These are phyloP conservation scores for Corynorhinus townsendii DNA, from an alignment of 2,113 vertebrate species.

Conservation along the genomic window DNA sequence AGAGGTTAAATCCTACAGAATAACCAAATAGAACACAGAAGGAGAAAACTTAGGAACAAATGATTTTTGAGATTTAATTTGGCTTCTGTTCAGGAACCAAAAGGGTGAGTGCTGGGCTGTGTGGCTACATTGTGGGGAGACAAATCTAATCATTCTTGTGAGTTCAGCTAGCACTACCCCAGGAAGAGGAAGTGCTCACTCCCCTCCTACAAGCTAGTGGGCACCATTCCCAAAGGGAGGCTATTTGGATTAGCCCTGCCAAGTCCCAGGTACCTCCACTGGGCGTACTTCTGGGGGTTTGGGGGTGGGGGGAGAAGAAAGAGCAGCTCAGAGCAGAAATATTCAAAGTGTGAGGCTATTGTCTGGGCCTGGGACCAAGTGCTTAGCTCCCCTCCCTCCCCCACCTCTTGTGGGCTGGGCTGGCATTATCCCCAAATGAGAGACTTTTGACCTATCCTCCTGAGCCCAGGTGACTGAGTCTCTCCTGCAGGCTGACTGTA, in stretches of 20 bases:
- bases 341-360: background rate
- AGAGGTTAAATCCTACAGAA: background rate
- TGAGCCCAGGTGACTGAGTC: background rate
- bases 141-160: background rate
- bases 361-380: background rate
- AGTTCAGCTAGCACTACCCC: background rate
- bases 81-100: background rate
- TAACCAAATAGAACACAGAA: background rate
- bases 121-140: background rate
- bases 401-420: background rate
- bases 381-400: background rate
- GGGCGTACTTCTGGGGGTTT: background rate
- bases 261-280: background rate
- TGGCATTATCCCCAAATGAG: background rate
- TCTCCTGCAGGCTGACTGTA: background rate
- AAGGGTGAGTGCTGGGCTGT: background rate
- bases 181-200: background rate
- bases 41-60: background rate
- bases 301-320: background rate
- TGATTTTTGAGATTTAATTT: constrained; percentile 8
- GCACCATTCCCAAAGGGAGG: no score
- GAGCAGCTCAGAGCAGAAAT: background rate
- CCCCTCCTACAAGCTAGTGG: background rate
- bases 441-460: background rate
- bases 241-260: background rate